Percentiles rank a stretch among this genome's conserved stretches.
Evolutionary conservation across 2,888 invertebrate genomes (phyloP).

Genomic region (Vannuccia rotundouncinata): DNA sequence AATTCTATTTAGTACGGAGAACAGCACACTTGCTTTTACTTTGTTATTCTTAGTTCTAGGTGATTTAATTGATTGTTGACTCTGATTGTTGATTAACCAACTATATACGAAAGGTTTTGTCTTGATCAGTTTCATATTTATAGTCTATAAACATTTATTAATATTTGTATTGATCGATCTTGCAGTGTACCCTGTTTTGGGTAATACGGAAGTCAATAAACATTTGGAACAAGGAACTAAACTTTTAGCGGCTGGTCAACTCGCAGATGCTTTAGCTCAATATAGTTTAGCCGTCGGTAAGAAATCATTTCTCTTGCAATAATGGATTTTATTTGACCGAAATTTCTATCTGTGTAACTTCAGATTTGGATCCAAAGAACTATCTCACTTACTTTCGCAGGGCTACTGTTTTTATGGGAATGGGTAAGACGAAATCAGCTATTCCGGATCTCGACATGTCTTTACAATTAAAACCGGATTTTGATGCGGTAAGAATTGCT

Average conservation of each 20-base stretch:
- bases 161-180: too few species aligned
- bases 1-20: neutral
- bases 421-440: conserved; percentile 90
- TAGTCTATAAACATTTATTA: too few species aligned
- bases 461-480: conserved; percentile 85
- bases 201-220: conserved; percentile 69
- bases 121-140: too few species aligned
- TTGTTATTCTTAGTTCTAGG: too few species aligned
- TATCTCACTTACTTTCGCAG: conserved; percentile 91
- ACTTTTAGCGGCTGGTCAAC: conserved; percentile 81
- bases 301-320: conserved; percentile 40
- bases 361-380: conserved; percentile 72
- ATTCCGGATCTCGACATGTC: conserved; percentile 85
- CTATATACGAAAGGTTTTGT: too few species aligned
- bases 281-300: conserved; percentile 87
- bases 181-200: conserved; percentile 21
- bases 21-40: too few species aligned
- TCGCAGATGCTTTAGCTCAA: conserved; percentile 89
- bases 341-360: neutral
- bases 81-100: too few species aligned
- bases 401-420: conserved; percentile 87
- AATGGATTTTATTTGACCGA: too few species aligned
- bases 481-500: conserved; percentile 66
- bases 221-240: conserved; percentile 88
- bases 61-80: too few species aligned